Conservation (phyloP, 1,140 invertebrate species). For the Habropoda laboriosa region DNA sequence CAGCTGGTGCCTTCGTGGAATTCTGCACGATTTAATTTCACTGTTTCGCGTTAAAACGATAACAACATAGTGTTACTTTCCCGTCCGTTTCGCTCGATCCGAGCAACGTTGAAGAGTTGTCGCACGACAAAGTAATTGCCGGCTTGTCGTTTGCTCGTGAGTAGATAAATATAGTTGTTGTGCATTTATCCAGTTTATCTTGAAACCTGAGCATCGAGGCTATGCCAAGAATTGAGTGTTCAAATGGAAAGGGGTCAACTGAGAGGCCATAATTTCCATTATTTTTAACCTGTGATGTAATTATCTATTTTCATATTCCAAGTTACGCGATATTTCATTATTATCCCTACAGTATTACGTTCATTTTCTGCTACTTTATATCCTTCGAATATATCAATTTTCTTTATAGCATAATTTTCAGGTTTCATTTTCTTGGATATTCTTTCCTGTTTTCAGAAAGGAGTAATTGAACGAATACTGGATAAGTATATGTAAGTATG, state of each 20-base stretch:
- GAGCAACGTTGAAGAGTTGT: neutral
- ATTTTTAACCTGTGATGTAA: neutral
- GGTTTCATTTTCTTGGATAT: neutral
- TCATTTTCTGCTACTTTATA: too few relatives aligned
- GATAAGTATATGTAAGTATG: too few relatives aligned
- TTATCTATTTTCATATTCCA: neutral
- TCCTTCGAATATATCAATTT: too few relatives aligned
- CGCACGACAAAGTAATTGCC: constrained; percentile 9
- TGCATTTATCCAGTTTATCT: neutral
- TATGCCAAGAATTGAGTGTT: neutral
- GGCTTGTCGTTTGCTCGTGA: neutral
- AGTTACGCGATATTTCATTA: too few relatives aligned
- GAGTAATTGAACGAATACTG: too few relatives aligned
- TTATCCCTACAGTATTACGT: too few relatives aligned
- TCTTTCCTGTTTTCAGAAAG: neutral
- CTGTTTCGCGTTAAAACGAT: neutral
- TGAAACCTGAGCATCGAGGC: neutral
- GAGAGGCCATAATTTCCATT: neutral
- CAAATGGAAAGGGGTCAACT: neutral
- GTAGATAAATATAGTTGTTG: constrained; percentile 8
- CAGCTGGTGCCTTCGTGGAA: too few relatives aligned
- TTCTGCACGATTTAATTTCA: neutral
- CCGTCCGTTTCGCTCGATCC: neutral
- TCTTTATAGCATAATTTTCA: neutral
- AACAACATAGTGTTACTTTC: neutral